Base-by-base conservation (phyloP, 35 echinoderm and acorn worm genomes). In the Apostichopus japonicus region DNA sequence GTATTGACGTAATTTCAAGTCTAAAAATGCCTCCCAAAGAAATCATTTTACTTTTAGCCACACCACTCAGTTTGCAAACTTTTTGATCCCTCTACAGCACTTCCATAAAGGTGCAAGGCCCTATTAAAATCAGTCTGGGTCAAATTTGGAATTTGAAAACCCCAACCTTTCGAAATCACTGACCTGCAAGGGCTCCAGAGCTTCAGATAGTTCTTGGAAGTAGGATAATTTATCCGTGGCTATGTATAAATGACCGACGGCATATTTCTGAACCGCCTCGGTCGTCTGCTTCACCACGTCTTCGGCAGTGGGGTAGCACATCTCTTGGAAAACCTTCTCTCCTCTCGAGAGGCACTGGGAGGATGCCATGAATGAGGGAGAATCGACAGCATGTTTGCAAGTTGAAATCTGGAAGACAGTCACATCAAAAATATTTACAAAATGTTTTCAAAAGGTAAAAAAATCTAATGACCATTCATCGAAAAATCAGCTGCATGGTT, bases 171-270 rank as follows among this genome's bases (percentile, higher is more conserved):
- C 4, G 33, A 44, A 4, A 44, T 44, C 33, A 90, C 96, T 76
- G 24, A 97, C 96, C 87, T 79, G 54, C 56, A 86, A 57, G 10
- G 93, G 91, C 80, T 96, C 57, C 54, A 96, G 70, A 84, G 70
- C 77, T 44, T 90, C 78, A 19, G 84, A 92, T 3, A 99, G 90
- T 88, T 96, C 87, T 8, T 78, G 82, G 24, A 79, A 23, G 59
- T 96, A 96, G 25, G 97, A 91, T 51, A 93, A 10, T n/a, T 87
- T 83, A 77, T 99, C 97, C 21, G 97, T 99, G 15, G 97, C 97
- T n/a, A 99, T 99, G 63, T 91, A 99, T 14, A 99, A 62, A 93
- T 99, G 97, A 61, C 93, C 94, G 19, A 95, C 95, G 6, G 86
- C 65, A 62, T 90, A 80, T 22, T 95, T 88, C 67, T 95, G 70